Base-by-base conservation (phyloP, 2,797 vertebrate species). In the Semaprochilodus insignis region DNA sequence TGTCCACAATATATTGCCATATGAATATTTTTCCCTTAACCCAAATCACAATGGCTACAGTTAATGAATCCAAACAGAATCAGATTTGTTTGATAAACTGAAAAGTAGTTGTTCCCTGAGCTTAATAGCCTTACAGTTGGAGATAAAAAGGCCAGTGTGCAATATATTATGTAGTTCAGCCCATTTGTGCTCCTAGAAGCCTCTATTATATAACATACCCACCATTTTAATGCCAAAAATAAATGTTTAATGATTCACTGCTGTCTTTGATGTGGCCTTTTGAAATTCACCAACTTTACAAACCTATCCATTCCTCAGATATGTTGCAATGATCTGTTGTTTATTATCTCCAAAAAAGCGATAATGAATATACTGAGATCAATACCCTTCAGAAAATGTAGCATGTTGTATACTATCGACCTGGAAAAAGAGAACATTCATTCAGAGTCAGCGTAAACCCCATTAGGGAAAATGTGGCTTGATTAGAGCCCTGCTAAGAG, bases 361-460 rank as follows among this genome's bases (percentile, higher is more conserved):
- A 65, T 65, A 55, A 85, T 75, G 62, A 57, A 10, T 78, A 72
- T 55, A 75, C 88, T 75, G 21, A 88, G 73, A 82, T 85, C 80
- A 51, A 85, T 81, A 72, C 73, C 80, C 78, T 85, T 14, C 23
- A 85, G 87, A 88, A 88, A 83, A 84, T 34, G 27, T 59, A 76
- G 81, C 82, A 76, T 84, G 82, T 84, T 90, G 90, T 89, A 86
- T 86, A 83, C 87, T 77, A 86, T 91, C 87, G 79, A 80, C 84
- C 76, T 69, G 77, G 77, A 82, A 74, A 44, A 1, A 86, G 89
- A 90, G 86, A 88, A 83, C 78, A 90, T 86, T 91, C 89, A 83
- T 81, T 78, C 86, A 86, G 87, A 90, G 89, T 91, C 88, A 90
- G 90, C 86, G 91, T 87, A 90, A 92, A 91, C 71, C 63, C 86